Evolutionary conservation across 2,113 vertebrate genomes (phyloP).

Genomic region (Aegithalos caudatus): DNA sequence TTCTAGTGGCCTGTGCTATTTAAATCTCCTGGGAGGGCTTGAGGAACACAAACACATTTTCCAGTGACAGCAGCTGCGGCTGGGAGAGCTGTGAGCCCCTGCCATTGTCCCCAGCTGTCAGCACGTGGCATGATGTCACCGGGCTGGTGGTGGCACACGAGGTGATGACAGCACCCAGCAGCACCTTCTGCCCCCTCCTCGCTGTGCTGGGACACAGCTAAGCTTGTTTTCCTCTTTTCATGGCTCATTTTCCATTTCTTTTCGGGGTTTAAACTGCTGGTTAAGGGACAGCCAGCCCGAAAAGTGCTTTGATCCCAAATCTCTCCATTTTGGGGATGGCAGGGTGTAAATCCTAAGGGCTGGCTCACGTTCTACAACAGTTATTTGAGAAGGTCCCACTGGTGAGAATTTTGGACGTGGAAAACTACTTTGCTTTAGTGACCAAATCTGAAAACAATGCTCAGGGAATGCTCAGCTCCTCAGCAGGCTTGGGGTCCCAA

Average conservation of each 20-base stretch:
- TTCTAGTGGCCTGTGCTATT: not conserved
- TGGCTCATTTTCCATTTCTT: not conserved
- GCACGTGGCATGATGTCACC: not conserved
- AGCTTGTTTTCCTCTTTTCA: not conserved
- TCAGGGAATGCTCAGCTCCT: not conserved
- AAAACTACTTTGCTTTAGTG: not conserved
- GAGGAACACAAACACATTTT: not conserved
- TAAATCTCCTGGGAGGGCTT: not conserved
- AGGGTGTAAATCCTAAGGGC: not conserved
- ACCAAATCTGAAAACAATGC: accelerated
- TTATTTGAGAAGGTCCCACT: not conserved
- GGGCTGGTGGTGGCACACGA: not conserved
- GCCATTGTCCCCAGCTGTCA: not conserved
- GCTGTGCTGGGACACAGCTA: not conserved
- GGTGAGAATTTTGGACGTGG: not conserved
- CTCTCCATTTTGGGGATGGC: not conserved
- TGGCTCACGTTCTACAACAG: not conserved
- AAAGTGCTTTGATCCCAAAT: not conserved
- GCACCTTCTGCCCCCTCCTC: not conserved
- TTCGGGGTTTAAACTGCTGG: not conserved
- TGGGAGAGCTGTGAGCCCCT: not conserved
- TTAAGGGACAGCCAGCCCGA: not conserved
- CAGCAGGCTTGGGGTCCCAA: too few relatives aligned
- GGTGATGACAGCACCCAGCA: not conserved
- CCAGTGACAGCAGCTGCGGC: not conserved